Evolutionary conservation across 2,113 vertebrate genomes (phyloP).

Genomic region (Herpailurus yagouaroundi): DNA sequence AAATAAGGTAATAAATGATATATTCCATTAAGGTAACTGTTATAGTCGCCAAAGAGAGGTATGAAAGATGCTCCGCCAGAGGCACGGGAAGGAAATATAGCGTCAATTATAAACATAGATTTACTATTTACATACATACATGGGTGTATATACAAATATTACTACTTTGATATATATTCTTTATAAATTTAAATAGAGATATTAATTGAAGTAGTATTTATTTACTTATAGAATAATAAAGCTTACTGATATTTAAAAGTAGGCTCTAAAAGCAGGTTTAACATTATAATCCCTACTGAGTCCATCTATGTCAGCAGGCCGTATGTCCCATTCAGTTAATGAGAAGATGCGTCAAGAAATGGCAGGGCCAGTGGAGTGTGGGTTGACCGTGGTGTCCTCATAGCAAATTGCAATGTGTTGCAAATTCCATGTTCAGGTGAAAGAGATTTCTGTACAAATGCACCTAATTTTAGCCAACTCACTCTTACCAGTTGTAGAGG

Average conservation of each 20-base stretch:
- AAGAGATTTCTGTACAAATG: neutral
- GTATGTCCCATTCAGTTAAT: neutral
- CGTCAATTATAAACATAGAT: neutral
- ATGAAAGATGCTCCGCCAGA: neutral
- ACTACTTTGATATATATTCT: neutral
- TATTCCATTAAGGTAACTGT: neutral
- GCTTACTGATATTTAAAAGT: neutral
- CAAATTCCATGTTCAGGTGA: neutral
- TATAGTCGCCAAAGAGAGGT: neutral
- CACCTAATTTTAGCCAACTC: neutral
- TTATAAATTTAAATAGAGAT: neutral
- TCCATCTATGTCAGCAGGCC: neutral
- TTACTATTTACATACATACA: neutral
- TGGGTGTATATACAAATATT: neutral
- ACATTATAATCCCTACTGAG: neutral
- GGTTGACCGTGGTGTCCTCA: neutral
- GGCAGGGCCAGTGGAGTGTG: neutral
- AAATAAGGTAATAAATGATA: neutral
- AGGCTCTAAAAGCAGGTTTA: neutral
- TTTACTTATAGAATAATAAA: neutral
- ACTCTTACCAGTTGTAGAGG: neutral
- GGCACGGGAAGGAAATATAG: neutral
- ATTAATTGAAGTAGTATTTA: neutral
- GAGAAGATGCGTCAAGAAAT: neutral
- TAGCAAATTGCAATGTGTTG: neutral